A percentile compares a stretch with the other conserved stretches of the same genome.
These are phyloP conservation scores for Oncorhynchus keta DNA, from an alignment of 2,113 vertebrate genomes.

Conservation along the genomic window DNA sequence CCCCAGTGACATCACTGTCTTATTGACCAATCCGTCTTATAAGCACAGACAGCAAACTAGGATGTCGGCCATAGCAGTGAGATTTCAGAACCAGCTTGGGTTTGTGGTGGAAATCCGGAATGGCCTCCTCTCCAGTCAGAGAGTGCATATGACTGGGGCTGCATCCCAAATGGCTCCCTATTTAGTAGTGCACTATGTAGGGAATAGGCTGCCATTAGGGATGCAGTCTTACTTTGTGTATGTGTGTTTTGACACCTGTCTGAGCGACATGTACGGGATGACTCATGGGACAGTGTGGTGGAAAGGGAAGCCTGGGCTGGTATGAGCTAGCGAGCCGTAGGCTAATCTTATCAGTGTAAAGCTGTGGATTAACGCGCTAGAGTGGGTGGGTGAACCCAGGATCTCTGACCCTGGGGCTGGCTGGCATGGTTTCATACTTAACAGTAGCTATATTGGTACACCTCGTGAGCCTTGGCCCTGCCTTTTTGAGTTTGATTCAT, in stretches of 20 bases:
- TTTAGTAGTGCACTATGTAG: too few species aligned
- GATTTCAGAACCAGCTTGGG: too few species aligned
- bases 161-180: too few species aligned
- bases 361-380: conserved; percentile 67
- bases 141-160: not conserved
- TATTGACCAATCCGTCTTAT: too few species aligned
- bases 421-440: not conserved
- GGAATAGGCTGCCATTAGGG: not conserved
- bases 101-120: not conserved
- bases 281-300: not conserved
- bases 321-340: conserved; percentile 21
- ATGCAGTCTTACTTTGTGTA: not conserved
- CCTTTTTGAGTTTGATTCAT: not conserved
- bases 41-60: too few species aligned
- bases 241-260: conserved; percentile 57
- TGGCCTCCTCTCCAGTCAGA: not conserved
- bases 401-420: not conserved
- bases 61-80: too few species aligned
- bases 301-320: conserved; percentile 8
- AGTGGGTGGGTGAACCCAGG: conserved; percentile 23
- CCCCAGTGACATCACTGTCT: not conserved
- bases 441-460: conserved; percentile 1
- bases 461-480: not conserved
- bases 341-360: conserved; percentile 71
- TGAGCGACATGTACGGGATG: conserved; percentile 1